Conservation (phyloP, 2,888 invertebrate genomes). For the Magallana nippona region DNA sequence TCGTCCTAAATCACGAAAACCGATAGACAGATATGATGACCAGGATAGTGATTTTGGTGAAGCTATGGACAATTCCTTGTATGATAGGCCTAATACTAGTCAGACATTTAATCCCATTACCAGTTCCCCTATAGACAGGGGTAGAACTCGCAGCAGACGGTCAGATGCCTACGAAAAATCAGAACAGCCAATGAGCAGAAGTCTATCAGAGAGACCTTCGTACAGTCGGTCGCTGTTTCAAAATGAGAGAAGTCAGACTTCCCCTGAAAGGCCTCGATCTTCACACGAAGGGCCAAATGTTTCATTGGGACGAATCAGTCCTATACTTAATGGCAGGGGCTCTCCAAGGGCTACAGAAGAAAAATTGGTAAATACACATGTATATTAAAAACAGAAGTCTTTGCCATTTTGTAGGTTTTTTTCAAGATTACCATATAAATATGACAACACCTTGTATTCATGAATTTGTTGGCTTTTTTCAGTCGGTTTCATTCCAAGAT, state of each 20-base stretch:
- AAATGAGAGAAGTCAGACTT: slow-evolving; percentile 12
- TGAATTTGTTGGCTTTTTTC: background rate
- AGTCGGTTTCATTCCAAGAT: slow-evolving; percentile 54
- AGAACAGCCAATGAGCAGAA: background rate
- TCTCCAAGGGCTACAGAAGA: slow-evolving; percentile 44
- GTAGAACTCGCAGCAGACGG: background rate
- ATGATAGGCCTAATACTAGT: background rate
- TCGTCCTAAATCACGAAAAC: slow-evolving; percentile 5
- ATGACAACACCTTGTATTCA: too few species aligned
- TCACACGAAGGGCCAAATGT: slow-evolving; percentile 10
- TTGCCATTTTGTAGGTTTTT: background rate
- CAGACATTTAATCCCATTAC: slow-evolving; percentile 22
- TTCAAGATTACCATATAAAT: too few species aligned
- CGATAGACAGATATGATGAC: slow-evolving; percentile 16
- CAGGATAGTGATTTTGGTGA: slow-evolving; percentile 25
- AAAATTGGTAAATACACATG: slow-evolving; percentile 29
- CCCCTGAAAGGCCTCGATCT: background rate
- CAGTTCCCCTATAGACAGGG: slow-evolving; percentile 31
- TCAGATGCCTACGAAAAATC: slow-evolving; percentile 14
- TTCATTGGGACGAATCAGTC: slow-evolving; percentile 34
- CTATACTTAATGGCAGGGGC: slow-evolving; percentile 35
- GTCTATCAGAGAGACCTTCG: slow-evolving; percentile 15
- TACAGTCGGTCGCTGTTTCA: background rate
- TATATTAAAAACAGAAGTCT: too few species aligned
- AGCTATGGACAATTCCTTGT: slow-evolving; percentile 1